These are phyloP conservation scores for Palythoa caribaeorum DNA, from an alignment of 92 coral and sea anemone genomes.

Conservation along the genomic window DNA sequence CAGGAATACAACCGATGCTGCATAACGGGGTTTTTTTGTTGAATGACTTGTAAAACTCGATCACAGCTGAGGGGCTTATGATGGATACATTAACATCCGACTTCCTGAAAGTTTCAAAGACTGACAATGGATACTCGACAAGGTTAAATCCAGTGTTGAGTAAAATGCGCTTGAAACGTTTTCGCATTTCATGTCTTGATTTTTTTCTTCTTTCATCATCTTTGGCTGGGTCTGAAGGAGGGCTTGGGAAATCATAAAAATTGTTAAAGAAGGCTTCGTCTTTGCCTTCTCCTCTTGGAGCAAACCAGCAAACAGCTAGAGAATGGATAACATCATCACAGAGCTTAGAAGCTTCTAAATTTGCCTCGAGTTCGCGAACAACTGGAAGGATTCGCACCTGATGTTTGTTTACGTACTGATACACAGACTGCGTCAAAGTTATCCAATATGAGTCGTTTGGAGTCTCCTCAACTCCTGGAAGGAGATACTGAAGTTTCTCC, in stretches of 20 bases:
- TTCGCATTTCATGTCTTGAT: background rate
- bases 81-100: constrained; percentile 47
- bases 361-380: constrained; percentile 18
- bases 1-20: constrained; percentile 61
- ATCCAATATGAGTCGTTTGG: constrained; percentile 40
- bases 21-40: constrained; percentile 21
- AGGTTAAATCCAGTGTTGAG: constrained; percentile 74
- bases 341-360: background rate
- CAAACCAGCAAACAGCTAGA: constrained; percentile 40
- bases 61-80: constrained; percentile 52
- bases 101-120: constrained; percentile 40
- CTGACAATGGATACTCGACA: constrained; percentile 56
- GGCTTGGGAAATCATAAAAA: too few relatives aligned
- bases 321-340: background rate
- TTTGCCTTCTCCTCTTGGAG: constrained; percentile 55
- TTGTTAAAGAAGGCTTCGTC: too few relatives aligned
- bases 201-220: background rate
- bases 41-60: constrained; percentile 65
- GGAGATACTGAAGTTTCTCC: background rate
- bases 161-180: constrained; percentile 37
- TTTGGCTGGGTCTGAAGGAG: too few relatives aligned
- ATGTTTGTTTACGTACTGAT: too few relatives aligned
- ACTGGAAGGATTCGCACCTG: constrained; percentile 71
- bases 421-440: constrained; percentile 32
- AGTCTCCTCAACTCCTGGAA: constrained; percentile 40